phyloP scores from a whole-genome alignment of 2,797 vertebrate genomes.

The Poecile montanus region DNA sequence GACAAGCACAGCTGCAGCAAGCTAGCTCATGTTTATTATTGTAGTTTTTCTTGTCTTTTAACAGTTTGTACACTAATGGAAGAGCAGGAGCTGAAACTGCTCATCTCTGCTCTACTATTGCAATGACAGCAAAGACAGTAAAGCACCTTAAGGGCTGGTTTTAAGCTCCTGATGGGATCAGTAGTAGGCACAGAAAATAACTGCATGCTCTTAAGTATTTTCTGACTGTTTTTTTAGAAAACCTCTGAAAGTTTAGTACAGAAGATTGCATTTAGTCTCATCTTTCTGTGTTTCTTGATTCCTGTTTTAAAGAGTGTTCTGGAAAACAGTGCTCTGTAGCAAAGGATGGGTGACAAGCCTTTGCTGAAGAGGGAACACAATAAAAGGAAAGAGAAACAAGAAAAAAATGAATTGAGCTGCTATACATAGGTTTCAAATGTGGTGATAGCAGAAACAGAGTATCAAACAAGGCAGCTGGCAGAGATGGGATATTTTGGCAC shows the following conservation, averaged over 20 bases:
- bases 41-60: conserved; percentile 52
- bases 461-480: neutral
- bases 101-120: neutral
- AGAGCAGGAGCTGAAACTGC: neutral
- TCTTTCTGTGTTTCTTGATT: neutral
- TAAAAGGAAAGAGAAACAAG: neutral
- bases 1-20: conserved; percentile 65
- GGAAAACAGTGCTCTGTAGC: neutral
- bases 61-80: neutral
- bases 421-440: neutral
- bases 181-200: neutral
- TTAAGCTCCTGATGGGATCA: neutral
- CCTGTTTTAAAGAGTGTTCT: neutral
- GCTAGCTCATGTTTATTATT: conserved; percentile 35
- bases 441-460: neutral
- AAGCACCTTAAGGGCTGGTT: neutral
- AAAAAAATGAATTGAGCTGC: neutral
- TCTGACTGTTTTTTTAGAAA: neutral
- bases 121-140: neutral
- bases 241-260: neutral
- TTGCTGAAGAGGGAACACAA: neutral
- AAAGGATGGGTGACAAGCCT: neutral
- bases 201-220: neutral
- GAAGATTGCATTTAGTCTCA: neutral
- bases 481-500: neutral